Conservation (phyloP, 2,113 vertebrate species). For the Triplophysa rosa region DNA sequence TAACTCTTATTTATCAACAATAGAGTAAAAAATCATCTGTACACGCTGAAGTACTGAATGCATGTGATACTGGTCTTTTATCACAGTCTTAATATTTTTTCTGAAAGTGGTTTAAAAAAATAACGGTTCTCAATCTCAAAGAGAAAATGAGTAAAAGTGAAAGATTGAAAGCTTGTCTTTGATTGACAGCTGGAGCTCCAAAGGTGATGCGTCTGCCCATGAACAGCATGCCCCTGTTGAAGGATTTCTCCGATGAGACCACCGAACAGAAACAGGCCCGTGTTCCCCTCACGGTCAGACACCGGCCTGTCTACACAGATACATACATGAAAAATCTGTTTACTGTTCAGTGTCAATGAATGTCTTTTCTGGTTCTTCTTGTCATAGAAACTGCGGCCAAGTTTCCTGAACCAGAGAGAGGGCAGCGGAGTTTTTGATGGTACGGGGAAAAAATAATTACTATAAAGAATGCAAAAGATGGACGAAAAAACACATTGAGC, state of each 20-base stretch:
- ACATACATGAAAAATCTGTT: neutral
- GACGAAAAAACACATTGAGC: neutral
- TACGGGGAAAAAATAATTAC: neutral
- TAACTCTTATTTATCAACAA: neutral
- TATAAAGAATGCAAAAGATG: no score
- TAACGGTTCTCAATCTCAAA: no score
- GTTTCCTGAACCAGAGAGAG: slow-evolving; percentile 31
- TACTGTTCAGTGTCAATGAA: neutral
- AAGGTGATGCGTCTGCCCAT: slow-evolving; percentile 70
- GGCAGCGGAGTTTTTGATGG: slow-evolving; percentile 48
- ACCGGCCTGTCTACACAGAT: neutral
- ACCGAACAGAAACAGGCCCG: neutral
- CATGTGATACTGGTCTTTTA: neutral
- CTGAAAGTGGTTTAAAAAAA: no score
- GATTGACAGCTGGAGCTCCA: slow-evolving; percentile 48
- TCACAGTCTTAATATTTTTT: no score
- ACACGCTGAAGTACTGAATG: neutral
- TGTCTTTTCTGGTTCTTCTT: neutral
- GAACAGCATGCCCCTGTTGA: slow-evolving; percentile 67
- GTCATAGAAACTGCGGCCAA: slow-evolving; percentile 40
- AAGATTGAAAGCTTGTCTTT: neutral
- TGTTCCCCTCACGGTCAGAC: slow-evolving; percentile 61
- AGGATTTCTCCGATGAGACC: slow-evolving; percentile 45
- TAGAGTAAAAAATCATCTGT: neutral
- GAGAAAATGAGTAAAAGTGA: no score